Base-by-base conservation (phyloP, 2,888 invertebrate species). In the Cephus sareptanus region DNA sequence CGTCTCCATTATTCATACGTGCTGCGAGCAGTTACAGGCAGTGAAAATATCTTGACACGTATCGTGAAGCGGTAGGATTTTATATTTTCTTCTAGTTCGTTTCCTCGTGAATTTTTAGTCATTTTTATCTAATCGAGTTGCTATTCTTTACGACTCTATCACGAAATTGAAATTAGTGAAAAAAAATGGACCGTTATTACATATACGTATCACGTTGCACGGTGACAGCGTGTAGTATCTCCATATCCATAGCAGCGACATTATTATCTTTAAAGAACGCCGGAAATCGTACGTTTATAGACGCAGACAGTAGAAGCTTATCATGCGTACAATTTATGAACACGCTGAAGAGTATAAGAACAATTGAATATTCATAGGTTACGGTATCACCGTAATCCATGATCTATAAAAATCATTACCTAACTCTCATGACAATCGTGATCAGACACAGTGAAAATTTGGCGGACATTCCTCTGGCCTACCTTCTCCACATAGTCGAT, bases 221-320 rank as follows among this genome's bases (percentile, higher is more conserved):
- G 37, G 1, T 3, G 15, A 40, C 37, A 40, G 37, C 37, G 15
- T 40, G 40, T 15, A 40, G 40, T 40, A 1, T 23, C 56, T 56
- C 23, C 9, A 9, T 9, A 23, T 56, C 23, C 83, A 83, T 84
- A 82, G 79, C 78, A 80, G 79, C 78, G 85, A 85, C 84, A 85
- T 76, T 79, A 84, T 83, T 85, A 85, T 85, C 85, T 85, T 76
- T 40, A 35, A 79, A 79, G 75, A 78, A 77, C 75, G 75, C 83
- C 83, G 85, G 85, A 85, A 85, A 83, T 83, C 81, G 80, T 75
- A 75, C 81, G 75, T 79, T 81, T 76, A 81, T 73, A 82, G 79
- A 83, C 79, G 75, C 78, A 79, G 75, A 71, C 77, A 56, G 9
- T 9, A 56, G 23, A 56, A 56, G 9, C 23, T 15, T 56, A 56